A percentile compares a stretch with the other conserved stretches of the same genome.
phyloP scores from a whole-genome alignment of 2,113 vertebrate species.

The Sapayoa aenigma region DNA sequence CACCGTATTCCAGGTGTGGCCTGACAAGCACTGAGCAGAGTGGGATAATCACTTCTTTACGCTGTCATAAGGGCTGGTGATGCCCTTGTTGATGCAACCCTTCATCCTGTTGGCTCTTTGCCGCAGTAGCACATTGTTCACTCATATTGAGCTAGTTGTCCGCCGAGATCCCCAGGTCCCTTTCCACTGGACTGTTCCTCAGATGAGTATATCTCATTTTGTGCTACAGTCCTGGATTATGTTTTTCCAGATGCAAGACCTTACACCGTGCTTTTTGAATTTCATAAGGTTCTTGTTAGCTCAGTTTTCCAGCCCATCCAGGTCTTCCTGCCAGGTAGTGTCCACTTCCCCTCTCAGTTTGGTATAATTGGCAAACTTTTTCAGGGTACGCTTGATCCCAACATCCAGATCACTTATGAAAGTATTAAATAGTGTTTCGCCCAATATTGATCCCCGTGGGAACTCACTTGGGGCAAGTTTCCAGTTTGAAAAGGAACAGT shows the following conservation, averaged over 20 bases:
- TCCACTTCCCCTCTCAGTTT: background rate
- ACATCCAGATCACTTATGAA: background rate
- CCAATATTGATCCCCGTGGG: accelerated
- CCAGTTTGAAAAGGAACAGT: background rate
- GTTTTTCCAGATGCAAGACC: background rate
- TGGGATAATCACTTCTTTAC: background rate
- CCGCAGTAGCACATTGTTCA: background rate
- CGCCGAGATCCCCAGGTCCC: background rate
- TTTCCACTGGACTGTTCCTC: background rate
- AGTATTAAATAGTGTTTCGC: background rate
- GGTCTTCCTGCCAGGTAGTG: background rate
- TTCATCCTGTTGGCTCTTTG: background rate
- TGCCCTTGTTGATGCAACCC: background rate
- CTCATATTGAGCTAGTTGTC: background rate
- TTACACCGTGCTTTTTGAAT: background rate
- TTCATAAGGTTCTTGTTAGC: background rate
- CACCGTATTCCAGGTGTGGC: background rate
- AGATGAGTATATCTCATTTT: background rate
- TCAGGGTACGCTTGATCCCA: background rate
- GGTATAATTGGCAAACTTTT: background rate
- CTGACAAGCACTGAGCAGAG: background rate
- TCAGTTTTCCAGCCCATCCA: background rate
- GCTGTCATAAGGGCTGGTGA: too few species aligned
- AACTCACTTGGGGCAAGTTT: background rate
- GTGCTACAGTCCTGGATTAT: background rate